Evolutionary conservation across 37 sponge, comb jelly and placozoan species (phyloP), one percentile per base, ranked within the genome.

Genomic region (Petrosia ficiformis): DNA sequence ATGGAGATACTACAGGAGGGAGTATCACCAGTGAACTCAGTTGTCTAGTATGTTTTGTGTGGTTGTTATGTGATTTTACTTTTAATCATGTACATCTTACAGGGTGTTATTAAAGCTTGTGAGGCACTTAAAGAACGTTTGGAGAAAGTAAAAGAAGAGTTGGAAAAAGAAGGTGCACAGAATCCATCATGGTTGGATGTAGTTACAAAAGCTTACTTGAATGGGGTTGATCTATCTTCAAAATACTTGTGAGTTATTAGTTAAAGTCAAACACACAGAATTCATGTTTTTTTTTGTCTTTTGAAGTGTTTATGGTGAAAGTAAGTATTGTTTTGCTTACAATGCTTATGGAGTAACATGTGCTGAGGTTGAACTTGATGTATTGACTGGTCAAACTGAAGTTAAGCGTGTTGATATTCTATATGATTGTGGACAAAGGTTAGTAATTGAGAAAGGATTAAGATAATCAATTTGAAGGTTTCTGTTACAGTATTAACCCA

Each of bases 401-500:
- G 43, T 92, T 0, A 57, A 84, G 30, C 41, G 93, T 42, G 76
- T 82, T n/a, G 93, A 92, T 69, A 81, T 88, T n/a, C 79, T 92
- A 39, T 88, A 85, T 28, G 93, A 92, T 82, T 92, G 93, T 81
- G 93, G 93, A 34, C 64, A 87, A 32, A 92, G 92, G 89, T 88
- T 54, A 58, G 8, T 4, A 24, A 66, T 19, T 41, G 57, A 42
- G 3, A 24, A 24, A 34, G 37, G 57, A 0, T 26, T 16, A 57
- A 2, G 19, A 4, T 36, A 75, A 24, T 59, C 33, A n/a, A 59
- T 6, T 33, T 59, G 6, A 70, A 37, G n/a, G 19, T 6, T 10
- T 22, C 8, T 22, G 34, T 1, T 63, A 42, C 59, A 92, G 93
- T 44, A 80, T 92, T 31, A 92, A 92, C 76, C 93, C 93, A 26